phyloP scores from a whole-genome alignment of 2,888 invertebrate genomes.

The Ligdia adustata region DNA sequence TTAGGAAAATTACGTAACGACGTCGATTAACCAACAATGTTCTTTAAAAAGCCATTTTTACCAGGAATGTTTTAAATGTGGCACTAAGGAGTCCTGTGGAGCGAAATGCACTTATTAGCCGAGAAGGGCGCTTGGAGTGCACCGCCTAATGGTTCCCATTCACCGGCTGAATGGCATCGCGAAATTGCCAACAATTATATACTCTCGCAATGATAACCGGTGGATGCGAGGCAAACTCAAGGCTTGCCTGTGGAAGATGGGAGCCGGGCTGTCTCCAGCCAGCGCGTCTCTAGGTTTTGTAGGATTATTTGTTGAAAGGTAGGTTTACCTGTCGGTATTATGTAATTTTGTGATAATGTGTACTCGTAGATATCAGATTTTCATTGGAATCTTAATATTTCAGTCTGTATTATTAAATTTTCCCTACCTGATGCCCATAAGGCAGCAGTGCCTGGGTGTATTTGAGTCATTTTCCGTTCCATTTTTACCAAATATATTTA shows the following conservation, averaged over 20 bases:
- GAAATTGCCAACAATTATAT: constrained; percentile 83
- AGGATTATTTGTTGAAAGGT: neutral
- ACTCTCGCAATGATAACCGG: constrained; percentile 81
- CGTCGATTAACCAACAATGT: constrained; percentile 37
- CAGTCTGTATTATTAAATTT: too few relatives aligned
- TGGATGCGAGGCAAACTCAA: constrained; percentile 71
- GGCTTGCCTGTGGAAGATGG: constrained; percentile 35
- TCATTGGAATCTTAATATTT: too few relatives aligned
- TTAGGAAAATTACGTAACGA: constrained; percentile 36
- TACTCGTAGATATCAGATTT: too few relatives aligned
- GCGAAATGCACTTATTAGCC: constrained; percentile 83
- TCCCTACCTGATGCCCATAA: too few relatives aligned
- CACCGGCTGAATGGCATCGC: constrained; percentile 77
- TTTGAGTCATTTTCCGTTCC: too few relatives aligned
- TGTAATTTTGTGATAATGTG: too few relatives aligned
- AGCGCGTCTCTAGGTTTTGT: constrained; percentile 6
- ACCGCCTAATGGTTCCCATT: constrained; percentile 80
- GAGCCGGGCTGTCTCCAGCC: constrained; percentile 35
- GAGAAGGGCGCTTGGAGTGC: constrained; percentile 73
- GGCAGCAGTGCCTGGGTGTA: too few relatives aligned
- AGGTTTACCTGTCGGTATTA: too few relatives aligned
- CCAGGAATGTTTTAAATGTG: constrained; percentile 69
- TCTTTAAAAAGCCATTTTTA: constrained; percentile 47
- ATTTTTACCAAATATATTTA: too few relatives aligned
- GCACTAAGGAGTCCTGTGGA: constrained; percentile 77